Base-by-base conservation (phyloP, 30 jellyfish, hydroid and myxozoan species). In the Cassiopea andromeda region DNA sequence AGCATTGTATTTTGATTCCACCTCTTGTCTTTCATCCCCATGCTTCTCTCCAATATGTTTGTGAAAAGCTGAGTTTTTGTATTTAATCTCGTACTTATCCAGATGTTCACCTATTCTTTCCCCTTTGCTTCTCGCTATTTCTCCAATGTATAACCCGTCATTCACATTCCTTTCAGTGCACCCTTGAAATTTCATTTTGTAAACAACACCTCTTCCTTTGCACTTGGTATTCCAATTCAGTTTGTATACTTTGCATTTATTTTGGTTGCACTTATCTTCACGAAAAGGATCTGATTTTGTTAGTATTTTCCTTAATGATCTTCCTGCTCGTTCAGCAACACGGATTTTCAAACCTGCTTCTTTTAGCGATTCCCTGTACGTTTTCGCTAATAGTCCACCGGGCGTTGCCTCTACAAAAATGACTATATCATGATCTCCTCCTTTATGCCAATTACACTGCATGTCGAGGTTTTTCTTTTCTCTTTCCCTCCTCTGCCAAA, bases 361-460 rank as follows among this genome's bases (percentile, higher is more conserved):
- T 69, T 82, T 82, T 47, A 64, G 72, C 38, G 17, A 50, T 60
- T 44, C 45, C 46, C 91, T 82, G 83, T 61, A 82, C 19, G 46
- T 46, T 64, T 82, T 82, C 44, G 84, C 91, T 50, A 47, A 59
- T 72, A 44, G 84, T 6, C 46, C 72, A 45, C 19, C 44, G 14
- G 91, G 83, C 48, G 91, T 64, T 61, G 91, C 91, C 27, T 82
- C 91, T 47, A 82, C 83, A 46, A 82, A 80, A 46, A 80, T 57
- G 18, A 57, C 78, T 18, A 81, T 54, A 18, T 80, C 89, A 57
- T 80, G 69, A 67, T 57, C 71, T 2, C 91, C 91, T 48, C 58
- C 64, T 18, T 82, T 44, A 60, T 46, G 44, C 87, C 92, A 84
- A 17, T 71, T 69, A 46, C 64, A 54, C 64, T 3, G 64, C 64